Evolutionary conservation across 2,113 vertebrate genomes (phyloP).

Genomic region (Peromyscus californicus): DNA sequence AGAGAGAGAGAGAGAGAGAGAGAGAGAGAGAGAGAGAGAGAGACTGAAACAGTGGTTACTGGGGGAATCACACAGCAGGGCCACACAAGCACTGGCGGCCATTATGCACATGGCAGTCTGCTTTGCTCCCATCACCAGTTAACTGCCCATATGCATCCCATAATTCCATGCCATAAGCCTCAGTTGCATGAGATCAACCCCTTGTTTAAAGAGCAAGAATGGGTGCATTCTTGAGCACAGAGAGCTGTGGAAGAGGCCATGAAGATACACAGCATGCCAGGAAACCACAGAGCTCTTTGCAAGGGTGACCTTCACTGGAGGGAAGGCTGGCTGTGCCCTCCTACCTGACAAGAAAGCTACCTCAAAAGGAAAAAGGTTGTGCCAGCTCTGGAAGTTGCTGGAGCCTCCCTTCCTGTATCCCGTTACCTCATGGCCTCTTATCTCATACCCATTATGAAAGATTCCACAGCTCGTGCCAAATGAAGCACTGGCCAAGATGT

Average conservation of each 20-base stretch:
- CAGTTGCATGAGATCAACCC: no score
- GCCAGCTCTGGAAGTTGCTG: not conserved
- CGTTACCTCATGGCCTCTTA: slow-evolving; percentile 34
- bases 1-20: no score
- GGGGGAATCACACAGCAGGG: not conserved
- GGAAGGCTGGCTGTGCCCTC: not conserved
- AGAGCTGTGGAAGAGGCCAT: not conserved
- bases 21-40: no score
- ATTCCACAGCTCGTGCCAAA: slow-evolving; percentile 25
- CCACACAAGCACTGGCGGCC: no score
- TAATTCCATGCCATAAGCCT: not conserved
- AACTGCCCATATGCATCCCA: not conserved
- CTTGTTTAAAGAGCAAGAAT: not conserved
- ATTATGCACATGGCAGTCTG: not conserved
- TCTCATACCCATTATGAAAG: slow-evolving; percentile 21
- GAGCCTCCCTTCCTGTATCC: slow-evolving; percentile 9
- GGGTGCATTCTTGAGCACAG: not conserved
- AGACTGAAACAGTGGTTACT: not conserved
- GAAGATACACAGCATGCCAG: not conserved
- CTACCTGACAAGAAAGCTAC: slow-evolving; percentile 11
- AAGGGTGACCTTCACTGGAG: not conserved
- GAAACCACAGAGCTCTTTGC: not conserved
- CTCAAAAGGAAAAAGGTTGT: not conserved
- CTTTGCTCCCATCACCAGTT: not conserved
- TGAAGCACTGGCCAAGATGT: not conserved